Base-by-base conservation (phyloP, 2,888 invertebrate genomes). In the Stenichneumon culpator region DNA sequence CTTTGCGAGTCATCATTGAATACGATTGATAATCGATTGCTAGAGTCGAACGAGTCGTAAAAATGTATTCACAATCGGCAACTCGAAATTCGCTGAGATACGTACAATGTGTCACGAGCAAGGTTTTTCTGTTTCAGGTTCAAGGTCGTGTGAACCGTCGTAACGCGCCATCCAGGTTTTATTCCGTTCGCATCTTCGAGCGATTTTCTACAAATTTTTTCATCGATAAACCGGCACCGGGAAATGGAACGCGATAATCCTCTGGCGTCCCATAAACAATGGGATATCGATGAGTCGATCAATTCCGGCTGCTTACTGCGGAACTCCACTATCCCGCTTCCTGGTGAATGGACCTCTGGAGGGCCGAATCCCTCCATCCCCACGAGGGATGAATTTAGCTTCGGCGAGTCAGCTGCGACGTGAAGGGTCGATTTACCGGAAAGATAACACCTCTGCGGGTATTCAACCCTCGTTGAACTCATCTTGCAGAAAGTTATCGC, bases 391-490 rank as follows among this genome's bases (percentile, higher is more conserved):
- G 44, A 47, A 47, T 47, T 47, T 47, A 47, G 9, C 57, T 25
- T 11, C 57, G 22, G 1, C 5, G 57, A 57, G 57, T 25, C 22
- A 57, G 57, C 25, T 57, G 57, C 22, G 68, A 67, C 32, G 67
- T 36, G 52, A 14, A 19, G 75, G 65, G 67, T 67, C 22, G 52
- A 77, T 52, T 77, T 52, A 52, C 36, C 14, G 65, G 52, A 67
- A 77, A 65, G 65, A 65, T 67, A 77, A 67, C 14, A 36, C 19
- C 65, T 7, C 11, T 14, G 19, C 52, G 65, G 11, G 36, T 9
- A 32, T 32, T 16, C 36, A 16, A 77, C 67, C 65, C 52, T 19
- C 50, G 22, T 22, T 52, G 75, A 77, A 52, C 75, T 67, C 65
- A 11, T 4, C 28, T 50, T 52, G 50, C 63, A 19, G 52, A 70